A percentile compares a stretch with the other conserved stretches of the same genome.
Evolutionary conservation across 2,113 vertebrate genomes (phyloP).

Genomic region (Peucedramus taeniatus): DNA sequence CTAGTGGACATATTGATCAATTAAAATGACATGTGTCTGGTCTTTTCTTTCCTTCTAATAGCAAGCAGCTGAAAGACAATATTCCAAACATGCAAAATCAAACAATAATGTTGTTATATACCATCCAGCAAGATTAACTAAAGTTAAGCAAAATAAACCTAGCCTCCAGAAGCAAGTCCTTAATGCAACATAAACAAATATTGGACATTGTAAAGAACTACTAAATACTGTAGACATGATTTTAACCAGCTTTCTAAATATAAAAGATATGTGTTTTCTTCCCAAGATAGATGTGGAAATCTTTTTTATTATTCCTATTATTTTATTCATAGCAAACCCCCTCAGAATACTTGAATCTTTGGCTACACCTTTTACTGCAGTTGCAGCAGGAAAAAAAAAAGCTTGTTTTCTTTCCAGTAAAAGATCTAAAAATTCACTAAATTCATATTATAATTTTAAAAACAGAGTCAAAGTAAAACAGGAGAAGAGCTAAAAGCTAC

Average conservation of each 20-base stretch:
- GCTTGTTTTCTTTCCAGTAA: not conserved
- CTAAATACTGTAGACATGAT: not conserved
- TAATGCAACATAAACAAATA: slow-evolving; percentile 20
- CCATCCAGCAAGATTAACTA: not conserved
- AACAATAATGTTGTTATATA: slow-evolving; percentile 4
- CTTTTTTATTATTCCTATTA: not conserved
- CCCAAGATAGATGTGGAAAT: not conserved
- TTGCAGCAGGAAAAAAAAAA: slow-evolving; percentile 43
- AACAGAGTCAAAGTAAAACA: not conserved
- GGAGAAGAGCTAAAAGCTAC: not conserved
- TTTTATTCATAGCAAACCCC: not conserved
- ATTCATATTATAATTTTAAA: not conserved
- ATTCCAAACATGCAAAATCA: slow-evolving; percentile 52
- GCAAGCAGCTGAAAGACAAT: slow-evolving; percentile 52
- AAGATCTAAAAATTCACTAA: slow-evolving; percentile 26
- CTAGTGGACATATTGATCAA: slow-evolving; percentile 73
- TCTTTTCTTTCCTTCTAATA: slow-evolving; percentile 59
- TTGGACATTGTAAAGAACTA: not conserved
- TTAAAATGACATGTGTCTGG: slow-evolving; percentile 71
- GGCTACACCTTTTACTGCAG: slow-evolving; percentile 65
- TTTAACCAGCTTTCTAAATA: not conserved
- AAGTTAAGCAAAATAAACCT: not conserved
- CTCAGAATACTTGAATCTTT: not conserved
- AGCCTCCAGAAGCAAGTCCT: not conserved
- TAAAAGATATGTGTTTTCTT: not conserved